These are phyloP conservation scores for Varroa destructor DNA, from an alignment of 1,140 invertebrate species.

Conservation along the genomic window DNA sequence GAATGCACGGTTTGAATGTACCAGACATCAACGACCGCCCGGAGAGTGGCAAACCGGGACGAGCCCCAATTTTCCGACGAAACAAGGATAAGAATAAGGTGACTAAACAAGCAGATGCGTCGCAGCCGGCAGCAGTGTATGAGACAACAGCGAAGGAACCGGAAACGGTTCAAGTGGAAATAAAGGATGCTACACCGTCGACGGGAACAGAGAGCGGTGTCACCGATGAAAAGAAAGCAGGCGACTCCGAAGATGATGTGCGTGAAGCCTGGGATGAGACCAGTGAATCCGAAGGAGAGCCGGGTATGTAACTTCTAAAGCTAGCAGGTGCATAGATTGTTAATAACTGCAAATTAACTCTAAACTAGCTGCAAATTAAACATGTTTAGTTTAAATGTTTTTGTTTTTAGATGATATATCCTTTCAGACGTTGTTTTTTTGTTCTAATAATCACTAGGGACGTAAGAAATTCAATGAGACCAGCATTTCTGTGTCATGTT, in stretches of 20 bases:
- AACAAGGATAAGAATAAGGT: constrained; percentile 35
- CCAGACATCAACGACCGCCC: constrained; percentile 58
- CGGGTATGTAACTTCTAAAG: constrained; percentile 26
- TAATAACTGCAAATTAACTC: no score
- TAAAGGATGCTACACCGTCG: constrained; percentile 48
- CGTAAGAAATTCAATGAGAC: no score
- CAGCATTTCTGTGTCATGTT: background rate
- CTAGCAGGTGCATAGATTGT: background rate
- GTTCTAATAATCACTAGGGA: no score
- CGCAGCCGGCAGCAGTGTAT: constrained; percentile 41
- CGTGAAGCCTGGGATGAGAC: constrained; percentile 40
- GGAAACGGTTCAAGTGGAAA: constrained; percentile 38
- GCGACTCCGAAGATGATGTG: constrained; percentile 35
- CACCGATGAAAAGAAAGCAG: constrained; percentile 32
- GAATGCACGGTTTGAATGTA: constrained; percentile 54
- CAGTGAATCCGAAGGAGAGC: constrained; percentile 51
- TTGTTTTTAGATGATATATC: no score
- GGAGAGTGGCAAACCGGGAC: constrained; percentile 52
- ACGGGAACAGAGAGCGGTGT: constrained; percentile 4
- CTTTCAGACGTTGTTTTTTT: no score
- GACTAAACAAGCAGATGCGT: constrained; percentile 39
- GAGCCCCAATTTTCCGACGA: constrained; percentile 45
- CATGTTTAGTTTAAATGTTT: no score
- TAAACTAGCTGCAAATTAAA: no score
- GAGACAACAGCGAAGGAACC: constrained; percentile 36